phyloP scores from a whole-genome alignment of 2,797 vertebrate species.

The Echeneis naucrates region DNA sequence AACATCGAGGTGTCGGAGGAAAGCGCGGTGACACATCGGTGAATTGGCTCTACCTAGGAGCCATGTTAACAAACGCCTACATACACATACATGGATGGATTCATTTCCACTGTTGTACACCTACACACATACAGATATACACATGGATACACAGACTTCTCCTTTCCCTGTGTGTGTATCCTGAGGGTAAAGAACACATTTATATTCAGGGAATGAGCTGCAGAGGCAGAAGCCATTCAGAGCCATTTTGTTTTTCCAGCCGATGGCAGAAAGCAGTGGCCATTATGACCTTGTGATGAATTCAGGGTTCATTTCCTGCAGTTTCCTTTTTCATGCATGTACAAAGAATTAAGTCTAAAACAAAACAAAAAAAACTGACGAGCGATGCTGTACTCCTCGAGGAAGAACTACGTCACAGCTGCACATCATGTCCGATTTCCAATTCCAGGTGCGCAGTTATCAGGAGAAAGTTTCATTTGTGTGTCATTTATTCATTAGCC shows the following conservation, averaged over 20 bases:
- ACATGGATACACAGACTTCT: constrained; percentile 44
- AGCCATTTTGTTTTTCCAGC: constrained; percentile 68
- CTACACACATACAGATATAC: constrained; percentile 43
- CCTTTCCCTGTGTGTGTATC: constrained; percentile 40
- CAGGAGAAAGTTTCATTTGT: constrained; percentile 88
- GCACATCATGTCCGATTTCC: constrained; percentile 63
- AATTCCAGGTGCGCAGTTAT: constrained; percentile 80
- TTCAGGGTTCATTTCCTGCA: constrained; percentile 62
- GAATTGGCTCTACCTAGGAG: constrained; percentile 32
- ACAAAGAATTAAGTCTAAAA: constrained; percentile 42
- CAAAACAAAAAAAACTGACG: constrained; percentile 6
- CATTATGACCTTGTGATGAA: constrained; percentile 72
- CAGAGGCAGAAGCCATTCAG: constrained; percentile 55
- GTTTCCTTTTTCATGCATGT: constrained; percentile 29
- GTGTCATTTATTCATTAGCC: constrained; percentile 95
- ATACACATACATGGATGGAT: constrained; percentile 20
- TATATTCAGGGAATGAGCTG: constrained; percentile 64
- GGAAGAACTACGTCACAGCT: constrained; percentile 11
- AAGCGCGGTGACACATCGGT: constrained; percentile 7
- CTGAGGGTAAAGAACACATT: constrained; percentile 67
- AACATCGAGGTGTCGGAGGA: constrained; percentile 9
- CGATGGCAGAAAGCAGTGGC: constrained; percentile 53
- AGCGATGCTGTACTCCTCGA: background rate
- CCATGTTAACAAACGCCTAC: constrained; percentile 11
- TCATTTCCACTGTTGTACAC: constrained; percentile 38